A percentile compares a stretch with the other conserved stretches of the same genome.
Evolutionary conservation across 2,888 invertebrate genomes (phyloP).

Genomic region (Sarcophaga variegata): DNA sequence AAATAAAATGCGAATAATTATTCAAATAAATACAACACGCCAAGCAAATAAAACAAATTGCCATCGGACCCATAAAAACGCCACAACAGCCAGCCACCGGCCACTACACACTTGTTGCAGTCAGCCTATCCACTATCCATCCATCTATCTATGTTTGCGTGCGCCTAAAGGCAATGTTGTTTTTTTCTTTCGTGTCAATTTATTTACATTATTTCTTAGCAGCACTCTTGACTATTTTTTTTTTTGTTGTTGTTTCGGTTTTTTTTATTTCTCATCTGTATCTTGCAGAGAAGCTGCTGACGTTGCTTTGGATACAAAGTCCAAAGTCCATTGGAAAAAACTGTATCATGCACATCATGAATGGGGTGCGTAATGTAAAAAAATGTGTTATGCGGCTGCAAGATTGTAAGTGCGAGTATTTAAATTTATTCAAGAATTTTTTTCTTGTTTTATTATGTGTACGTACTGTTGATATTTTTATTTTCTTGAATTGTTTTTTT

Average conservation of each 20-base stretch:
- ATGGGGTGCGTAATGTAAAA: conserved; percentile 54
- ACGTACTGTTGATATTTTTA: too few species aligned
- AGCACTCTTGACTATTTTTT: not conserved
- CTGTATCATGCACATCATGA: conserved; percentile 62
- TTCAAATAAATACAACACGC: too few species aligned
- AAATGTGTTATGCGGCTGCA: conserved; percentile 8
- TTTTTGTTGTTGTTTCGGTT: not conserved
- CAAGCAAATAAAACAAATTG: too few species aligned
- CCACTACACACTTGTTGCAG: not conserved
- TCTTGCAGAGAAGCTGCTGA: conserved; percentile 54
- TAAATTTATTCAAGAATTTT: not conserved
- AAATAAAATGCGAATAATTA: too few species aligned
- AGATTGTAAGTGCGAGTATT: not conserved
- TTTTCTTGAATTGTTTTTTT: too few species aligned
- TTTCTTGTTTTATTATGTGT: not conserved
- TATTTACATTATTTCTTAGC: not conserved
- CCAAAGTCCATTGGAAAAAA: conserved; percentile 58
- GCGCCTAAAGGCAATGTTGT: not conserved
- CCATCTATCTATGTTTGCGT: not conserved
- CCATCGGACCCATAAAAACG: too few species aligned
- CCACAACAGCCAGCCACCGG: too few species aligned
- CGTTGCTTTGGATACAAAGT: conserved; percentile 67
- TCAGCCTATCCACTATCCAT: not conserved
- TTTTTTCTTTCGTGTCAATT: not conserved
- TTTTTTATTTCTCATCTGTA: conserved; percentile 25